Base-by-base conservation (phyloP, 2,888 invertebrate genomes). In the Cephus runcator region DNA sequence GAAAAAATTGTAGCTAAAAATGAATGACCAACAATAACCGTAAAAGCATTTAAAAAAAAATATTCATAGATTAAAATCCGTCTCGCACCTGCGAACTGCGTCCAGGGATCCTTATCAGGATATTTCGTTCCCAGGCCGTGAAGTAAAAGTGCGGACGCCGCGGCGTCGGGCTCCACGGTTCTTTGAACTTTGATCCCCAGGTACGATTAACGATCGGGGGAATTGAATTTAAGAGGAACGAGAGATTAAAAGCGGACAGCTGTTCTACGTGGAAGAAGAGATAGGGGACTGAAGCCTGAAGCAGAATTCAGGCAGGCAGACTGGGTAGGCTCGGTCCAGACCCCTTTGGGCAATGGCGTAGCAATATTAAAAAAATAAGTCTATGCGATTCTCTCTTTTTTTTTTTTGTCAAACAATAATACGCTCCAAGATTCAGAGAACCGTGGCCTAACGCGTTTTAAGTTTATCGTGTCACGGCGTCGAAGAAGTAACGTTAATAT, bases 181-280 rank as follows among this genome's bases (percentile, higher is more conserved):
- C 30, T 69, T 69, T 15, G 74, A 69, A 77, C 34, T 36, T 68
- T 73, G 75, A 77, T 34, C n/a, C 71, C 35, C 35, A 75, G 78
- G 78, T 78, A 56, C 40, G 78, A 78, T 78, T 75, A 69, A 75
- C 12, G 35, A 56, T 34, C 31, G 74, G 73, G 74, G 69, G 76
- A 73, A 79, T 77, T 77, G 75, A 79, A 79, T 79, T 75, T 73
- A 79, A 76, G 36, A 73, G 73, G 77, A 77, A 73, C 76, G 78
- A 69, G 73, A 78, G 78, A 75, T 79, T 80, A 76, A 79, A 31
- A 35, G 69, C 75, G 76, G 69, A 69, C 80, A 80, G 80, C 80
- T 80, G 80, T 73, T 75, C 34, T 80, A 80, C 80, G 76, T 68
- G 75, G 80, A 80, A 80, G 36, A 34, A 35, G 73, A 75, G 71